Conservation (phyloP, 1,140 invertebrate species). For the Lepidurus apus region DNA sequence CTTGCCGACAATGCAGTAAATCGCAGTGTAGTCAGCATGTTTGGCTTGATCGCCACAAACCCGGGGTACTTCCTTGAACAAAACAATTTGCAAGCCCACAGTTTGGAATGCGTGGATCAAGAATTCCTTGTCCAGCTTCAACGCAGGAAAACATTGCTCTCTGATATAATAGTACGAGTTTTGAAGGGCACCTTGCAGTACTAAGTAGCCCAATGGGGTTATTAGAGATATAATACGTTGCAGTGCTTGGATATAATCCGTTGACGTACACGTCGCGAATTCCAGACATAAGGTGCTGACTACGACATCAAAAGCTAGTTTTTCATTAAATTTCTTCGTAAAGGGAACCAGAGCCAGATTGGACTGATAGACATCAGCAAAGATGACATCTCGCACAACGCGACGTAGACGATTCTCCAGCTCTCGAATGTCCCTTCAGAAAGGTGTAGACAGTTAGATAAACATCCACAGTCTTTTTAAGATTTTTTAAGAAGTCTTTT, state of each 20-base stretch:
- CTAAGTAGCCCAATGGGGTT: not conserved
- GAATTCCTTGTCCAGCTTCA: not conserved
- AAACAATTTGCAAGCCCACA: conserved; percentile 4
- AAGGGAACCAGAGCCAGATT: not conserved
- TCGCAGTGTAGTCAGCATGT: conserved; percentile 12
- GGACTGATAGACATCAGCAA: conserved; percentile 23
- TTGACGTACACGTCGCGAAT: conserved; percentile 11
- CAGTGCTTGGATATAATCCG: conserved; percentile 19
- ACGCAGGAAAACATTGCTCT: conserved; percentile 22
- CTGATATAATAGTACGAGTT: conserved; percentile 27
- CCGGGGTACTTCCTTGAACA: conserved; percentile 24
- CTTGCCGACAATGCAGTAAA: conserved; percentile 25
- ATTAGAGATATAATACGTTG: not conserved
- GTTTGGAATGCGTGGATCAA: not conserved
- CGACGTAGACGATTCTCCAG: conserved; percentile 25
- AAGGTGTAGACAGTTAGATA: not conserved
- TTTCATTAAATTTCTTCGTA: not conserved
- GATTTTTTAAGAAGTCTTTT: not conserved
- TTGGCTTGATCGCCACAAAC: conserved; percentile 15
- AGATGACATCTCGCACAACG: conserved; percentile 21
- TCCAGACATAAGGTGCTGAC: conserved; percentile 28
- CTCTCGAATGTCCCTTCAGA: not conserved
- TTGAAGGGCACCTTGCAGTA: conserved; percentile 24
- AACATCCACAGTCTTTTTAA: not conserved
- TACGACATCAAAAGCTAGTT: conserved; percentile 8